A percentile compares a stretch with the other conserved stretches of the same genome.
Evolutionary conservation across 2,888 invertebrate genomes (phyloP).

Genomic region (Nomada lathburiana): DNA sequence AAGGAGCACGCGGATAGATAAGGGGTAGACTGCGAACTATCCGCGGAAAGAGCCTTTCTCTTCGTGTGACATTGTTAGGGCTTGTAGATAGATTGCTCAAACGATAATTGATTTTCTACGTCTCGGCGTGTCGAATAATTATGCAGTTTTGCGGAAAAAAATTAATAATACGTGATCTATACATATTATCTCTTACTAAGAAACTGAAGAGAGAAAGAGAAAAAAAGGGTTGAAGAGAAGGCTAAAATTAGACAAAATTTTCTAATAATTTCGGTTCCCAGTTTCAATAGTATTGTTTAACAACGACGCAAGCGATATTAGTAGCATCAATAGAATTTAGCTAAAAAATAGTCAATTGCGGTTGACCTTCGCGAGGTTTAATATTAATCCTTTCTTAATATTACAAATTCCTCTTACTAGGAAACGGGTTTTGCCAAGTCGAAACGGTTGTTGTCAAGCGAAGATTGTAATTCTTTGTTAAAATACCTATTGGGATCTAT

Average conservation of each 20-base stretch:
- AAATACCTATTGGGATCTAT: not conserved
- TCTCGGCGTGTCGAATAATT: constrained; percentile 43
- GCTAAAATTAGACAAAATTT: not conserved
- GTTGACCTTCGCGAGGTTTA: too few species aligned
- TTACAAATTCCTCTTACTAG: too few species aligned
- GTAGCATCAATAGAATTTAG: not conserved
- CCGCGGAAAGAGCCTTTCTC: constrained; percentile 61
- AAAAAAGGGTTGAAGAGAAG: too few species aligned
- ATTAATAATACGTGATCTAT: constrained; percentile 13
- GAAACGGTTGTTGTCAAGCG: too few species aligned
- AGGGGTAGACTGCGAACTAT: too few species aligned
- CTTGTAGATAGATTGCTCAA: constrained; percentile 54
- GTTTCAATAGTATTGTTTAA: not conserved
- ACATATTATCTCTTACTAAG: not conserved
- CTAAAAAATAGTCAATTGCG: too few species aligned
- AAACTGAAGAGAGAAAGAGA: too few species aligned
- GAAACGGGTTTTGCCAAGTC: too few species aligned
- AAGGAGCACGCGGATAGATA: constrained; percentile 49
- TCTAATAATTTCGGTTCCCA: not conserved
- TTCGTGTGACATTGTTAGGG: constrained; percentile 62
- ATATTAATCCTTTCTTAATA: constrained; percentile 34
- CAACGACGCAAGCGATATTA: too few species aligned
- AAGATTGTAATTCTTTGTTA: too few species aligned
- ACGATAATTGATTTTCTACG: constrained; percentile 54
- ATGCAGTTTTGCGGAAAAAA: constrained; percentile 5